phyloP scores from a whole-genome alignment of 2,113 vertebrate species.

The Lophotis ruficrista region DNA sequence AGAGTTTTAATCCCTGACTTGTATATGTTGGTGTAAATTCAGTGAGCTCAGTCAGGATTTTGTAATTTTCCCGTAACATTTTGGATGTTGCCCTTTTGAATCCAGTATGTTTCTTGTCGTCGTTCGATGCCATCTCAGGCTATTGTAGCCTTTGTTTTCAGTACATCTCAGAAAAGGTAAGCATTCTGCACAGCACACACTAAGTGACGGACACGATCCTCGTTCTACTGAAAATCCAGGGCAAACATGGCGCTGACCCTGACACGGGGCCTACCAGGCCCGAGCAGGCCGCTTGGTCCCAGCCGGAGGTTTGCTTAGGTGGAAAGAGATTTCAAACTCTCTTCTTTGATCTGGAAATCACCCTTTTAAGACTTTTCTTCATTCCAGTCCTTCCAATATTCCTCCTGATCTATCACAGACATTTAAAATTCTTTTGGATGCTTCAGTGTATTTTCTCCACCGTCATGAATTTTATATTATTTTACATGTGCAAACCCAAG shows the following conservation, averaged over 20 bases:
- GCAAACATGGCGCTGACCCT: neutral
- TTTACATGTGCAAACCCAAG: neutral
- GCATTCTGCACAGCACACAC: neutral
- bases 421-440: constrained; percentile 38
- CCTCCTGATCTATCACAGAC: neutral
- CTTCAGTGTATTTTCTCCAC: constrained; percentile 4
- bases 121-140: neutral
- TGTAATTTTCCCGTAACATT: neutral
- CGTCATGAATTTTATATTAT: constrained; percentile 26
- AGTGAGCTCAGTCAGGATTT: neutral
- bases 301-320: neutral
- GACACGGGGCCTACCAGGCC: neutral
- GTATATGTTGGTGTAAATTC: neutral
- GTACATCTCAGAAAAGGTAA: neutral
- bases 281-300: neutral
- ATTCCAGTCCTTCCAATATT: neutral
- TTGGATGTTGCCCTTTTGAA: neutral
- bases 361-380: neutral
- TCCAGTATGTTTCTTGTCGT: neutral
- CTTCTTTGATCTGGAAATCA: neutral
- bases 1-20: neutral
- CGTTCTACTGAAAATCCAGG: neutral
- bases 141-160: neutral
- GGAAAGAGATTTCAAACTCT: neutral
- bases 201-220: neutral